phyloP scores from a whole-genome alignment of 1,140 invertebrate genomes.

The Sminthurides bifidus region DNA sequence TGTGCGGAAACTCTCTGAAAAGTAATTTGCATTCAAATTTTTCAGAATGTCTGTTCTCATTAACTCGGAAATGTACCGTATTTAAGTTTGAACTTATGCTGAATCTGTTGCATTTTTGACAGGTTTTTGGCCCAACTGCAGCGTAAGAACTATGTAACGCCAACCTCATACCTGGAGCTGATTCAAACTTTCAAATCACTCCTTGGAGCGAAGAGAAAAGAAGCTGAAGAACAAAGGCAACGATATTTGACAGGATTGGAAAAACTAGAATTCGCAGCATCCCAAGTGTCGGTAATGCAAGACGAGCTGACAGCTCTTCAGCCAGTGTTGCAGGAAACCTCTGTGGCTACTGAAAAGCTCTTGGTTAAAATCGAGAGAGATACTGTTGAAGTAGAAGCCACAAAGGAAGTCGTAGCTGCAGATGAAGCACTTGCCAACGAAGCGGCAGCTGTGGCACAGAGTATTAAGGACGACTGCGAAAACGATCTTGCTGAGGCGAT shows the following conservation, averaged over 20 bases:
- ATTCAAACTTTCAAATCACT: constrained; percentile 72
- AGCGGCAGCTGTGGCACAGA: constrained; percentile 87
- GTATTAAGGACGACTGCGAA: constrained; percentile 96
- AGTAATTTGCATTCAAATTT: too few relatives aligned
- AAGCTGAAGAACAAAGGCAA: constrained; percentile 62
- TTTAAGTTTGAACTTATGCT: background rate
- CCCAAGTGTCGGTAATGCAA: constrained; percentile 81
- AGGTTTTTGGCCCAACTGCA: constrained; percentile 59
- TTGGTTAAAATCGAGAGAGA: constrained; percentile 96
- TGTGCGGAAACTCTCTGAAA: constrained; percentile 39
- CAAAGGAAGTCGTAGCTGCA: constrained; percentile 87
- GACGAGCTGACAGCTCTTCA: constrained; percentile 73
- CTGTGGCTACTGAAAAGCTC: constrained; percentile 79
- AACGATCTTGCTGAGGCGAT: constrained; percentile 92
- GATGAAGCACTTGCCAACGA: constrained; percentile 93
- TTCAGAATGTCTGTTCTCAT: too few relatives aligned
- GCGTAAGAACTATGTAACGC: constrained; percentile 76
- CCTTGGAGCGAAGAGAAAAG: constrained; percentile 44
- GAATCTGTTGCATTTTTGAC: constrained; percentile 15
- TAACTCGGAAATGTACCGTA: too few relatives aligned
- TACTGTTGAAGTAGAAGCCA: constrained; percentile 88
- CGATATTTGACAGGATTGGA: constrained; percentile 74
- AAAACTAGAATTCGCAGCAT: constrained; percentile 84
- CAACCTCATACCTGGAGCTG: constrained; percentile 81
- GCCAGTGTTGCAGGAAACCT: constrained; percentile 81